Percentiles rank a stretch among this genome's conserved stretches.
phyloP scores from a whole-genome alignment of 2,113 vertebrate species.

The Aleadryas rufinucha region DNA sequence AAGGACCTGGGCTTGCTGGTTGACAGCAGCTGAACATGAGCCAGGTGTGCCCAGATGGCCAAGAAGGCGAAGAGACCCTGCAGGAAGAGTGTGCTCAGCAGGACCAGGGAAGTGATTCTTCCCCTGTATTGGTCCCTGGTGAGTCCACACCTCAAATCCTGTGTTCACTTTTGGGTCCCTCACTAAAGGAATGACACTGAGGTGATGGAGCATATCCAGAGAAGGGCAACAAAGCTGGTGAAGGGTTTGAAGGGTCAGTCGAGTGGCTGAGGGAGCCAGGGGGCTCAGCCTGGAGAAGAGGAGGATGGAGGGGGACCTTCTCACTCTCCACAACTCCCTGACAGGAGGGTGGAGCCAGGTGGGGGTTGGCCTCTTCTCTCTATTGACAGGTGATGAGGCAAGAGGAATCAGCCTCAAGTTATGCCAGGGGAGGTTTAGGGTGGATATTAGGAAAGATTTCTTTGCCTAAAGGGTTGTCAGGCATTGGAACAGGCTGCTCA shows the following conservation, averaged over 20 bases:
- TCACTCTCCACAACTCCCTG: background rate
- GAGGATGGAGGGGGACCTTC: background rate
- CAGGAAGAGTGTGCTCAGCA: background rate
- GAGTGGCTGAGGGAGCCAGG: background rate
- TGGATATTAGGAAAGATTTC: background rate
- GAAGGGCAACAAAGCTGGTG: background rate
- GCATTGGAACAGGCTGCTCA: background rate
- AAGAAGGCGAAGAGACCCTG: background rate
- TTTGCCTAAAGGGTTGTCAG: background rate
- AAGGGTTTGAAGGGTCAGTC: background rate
- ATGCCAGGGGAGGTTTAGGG: background rate
- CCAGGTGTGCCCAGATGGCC: background rate
- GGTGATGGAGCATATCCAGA: background rate
- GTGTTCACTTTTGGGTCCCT: background rate
- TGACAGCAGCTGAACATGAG: background rate
- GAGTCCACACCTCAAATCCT: background rate
- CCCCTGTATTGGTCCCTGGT: background rate
- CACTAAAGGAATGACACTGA: background rate
- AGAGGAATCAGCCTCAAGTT: background rate
- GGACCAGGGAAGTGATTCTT: background rate
- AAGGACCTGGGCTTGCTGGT: background rate
- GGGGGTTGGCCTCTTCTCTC: background rate
- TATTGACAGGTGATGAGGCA: background rate
- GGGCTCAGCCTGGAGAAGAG: background rate
- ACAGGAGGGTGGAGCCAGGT: background rate